Base-by-base conservation (phyloP, 2,888 invertebrate species). In the Ormia ochracea region DNA sequence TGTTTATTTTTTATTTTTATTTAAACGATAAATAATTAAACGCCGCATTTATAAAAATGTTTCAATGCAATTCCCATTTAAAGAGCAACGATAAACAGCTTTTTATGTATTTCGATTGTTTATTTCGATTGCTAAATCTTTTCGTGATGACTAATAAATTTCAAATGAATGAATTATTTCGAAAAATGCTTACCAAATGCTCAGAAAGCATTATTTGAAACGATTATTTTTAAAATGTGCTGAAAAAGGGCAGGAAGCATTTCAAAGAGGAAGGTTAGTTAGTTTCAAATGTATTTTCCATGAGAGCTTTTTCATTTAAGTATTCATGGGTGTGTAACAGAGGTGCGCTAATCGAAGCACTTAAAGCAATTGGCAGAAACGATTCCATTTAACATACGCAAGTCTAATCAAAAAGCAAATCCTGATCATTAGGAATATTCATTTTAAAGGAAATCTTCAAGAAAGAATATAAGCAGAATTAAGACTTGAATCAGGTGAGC, bases 81-180 rank as follows among this genome's bases (percentile, higher is more conserved):
- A 12, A 41, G 10, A 38, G n/a, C n/a, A n/a, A 21, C 10, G 38
- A 28, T 19, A 59, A 59, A 26, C n/a, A 19, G 1, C 23, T n/a
- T n/a, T n/a, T n/a, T n/a, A n/a, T n/a, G n/a, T n/a, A n/a, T n/a
- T n/a, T n/a, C n/a, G n/a, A n/a, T n/a, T n/a, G n/a, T 50, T 50
- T 23, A 12, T 12, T 59, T 41, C 0, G 54, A 7, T 36, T 41
- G 26, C 17, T 4, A 41, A 59, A 59, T 59, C 17, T 38, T 50
- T 23, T 9, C 6, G 6, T 23, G 41, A 70, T 70, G 70, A 70
- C 59, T 48, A 70, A 70, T 59, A 21, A 50, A 50, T 54, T 66
- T 50, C 36, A 61, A 70, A 59, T 36, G 23, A 5, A 43, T 68
- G 31, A 43, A 54, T 31, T 54, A 68, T 43, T 61, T 54, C 10